These are phyloP conservation scores for Porites divaricata DNA, from an alignment of 92 coral and sea anemone genomes.

Conservation along the genomic window DNA sequence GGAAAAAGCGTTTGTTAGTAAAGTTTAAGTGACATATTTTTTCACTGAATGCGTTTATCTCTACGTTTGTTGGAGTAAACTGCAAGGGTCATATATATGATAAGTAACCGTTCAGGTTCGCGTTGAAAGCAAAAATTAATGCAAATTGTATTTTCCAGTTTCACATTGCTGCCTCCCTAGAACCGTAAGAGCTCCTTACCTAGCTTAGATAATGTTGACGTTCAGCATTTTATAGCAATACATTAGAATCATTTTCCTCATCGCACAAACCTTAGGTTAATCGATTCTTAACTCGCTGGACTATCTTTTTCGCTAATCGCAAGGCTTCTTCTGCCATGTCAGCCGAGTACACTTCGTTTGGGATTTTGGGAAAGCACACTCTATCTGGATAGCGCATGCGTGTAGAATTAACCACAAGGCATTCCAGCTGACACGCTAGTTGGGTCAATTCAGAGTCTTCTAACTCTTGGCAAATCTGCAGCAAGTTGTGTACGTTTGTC, in stretches of 20 bases:
- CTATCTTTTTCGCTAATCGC: background rate
- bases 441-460: background rate
- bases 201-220: too few relatives aligned
- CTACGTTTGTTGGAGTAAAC: too few relatives aligned
- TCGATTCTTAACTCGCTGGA: background rate
- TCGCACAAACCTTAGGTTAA: background rate
- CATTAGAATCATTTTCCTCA: background rate
- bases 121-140: too few relatives aligned
- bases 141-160: too few relatives aligned
- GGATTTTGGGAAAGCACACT: constrained; percentile 62
- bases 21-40: too few relatives aligned
- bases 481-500: constrained; percentile 40
- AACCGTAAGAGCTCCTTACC: too few relatives aligned
- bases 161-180: too few relatives aligned
- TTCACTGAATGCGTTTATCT: too few relatives aligned
- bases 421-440: constrained; percentile 53
- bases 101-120: too few relatives aligned
- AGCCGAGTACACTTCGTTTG: constrained; percentile 61
- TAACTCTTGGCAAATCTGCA: constrained; percentile 24
- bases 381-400: constrained; percentile 85
- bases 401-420: constrained; percentile 49
- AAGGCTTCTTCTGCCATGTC: background rate
- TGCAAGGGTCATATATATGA: too few relatives aligned
- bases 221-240: background rate
- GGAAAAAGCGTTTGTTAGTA: too few relatives aligned